Percentiles rank a stretch among this genome's conserved stretches.
phyloP scores from a whole-genome alignment of 2,888 invertebrate genomes.

The Drosophila pseudotakahashii region DNA sequence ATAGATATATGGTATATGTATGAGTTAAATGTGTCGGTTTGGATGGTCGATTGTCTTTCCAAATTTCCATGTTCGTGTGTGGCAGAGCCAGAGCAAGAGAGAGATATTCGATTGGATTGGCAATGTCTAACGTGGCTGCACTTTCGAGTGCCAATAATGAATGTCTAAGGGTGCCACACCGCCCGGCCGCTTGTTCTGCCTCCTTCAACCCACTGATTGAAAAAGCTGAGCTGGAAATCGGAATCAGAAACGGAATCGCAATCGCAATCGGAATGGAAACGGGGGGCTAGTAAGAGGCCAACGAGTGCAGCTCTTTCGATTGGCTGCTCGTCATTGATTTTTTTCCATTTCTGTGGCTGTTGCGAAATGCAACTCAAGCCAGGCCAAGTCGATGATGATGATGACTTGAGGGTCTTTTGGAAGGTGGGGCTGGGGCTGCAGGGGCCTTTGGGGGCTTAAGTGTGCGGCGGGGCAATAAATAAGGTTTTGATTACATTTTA shows the following conservation, averaged over 20 bases:
- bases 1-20: conserved; percentile 52
- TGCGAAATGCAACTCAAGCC: conserved; percentile 68
- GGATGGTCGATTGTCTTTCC: conserved; percentile 57
- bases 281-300: conserved; percentile 40
- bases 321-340: conserved; percentile 73
- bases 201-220: conserved; percentile 68
- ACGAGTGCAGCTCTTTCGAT: conserved; percentile 57
- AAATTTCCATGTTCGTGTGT: conserved; percentile 58
- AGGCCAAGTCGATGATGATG: conserved; percentile 61
- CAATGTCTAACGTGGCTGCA: conserved; percentile 59
- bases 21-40: conserved; percentile 11
- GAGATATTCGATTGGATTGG: conserved; percentile 29
- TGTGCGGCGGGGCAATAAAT: conserved; percentile 68
- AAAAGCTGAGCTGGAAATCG: conserved; percentile 39
- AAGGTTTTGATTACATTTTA: conserved; percentile 82
- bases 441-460: conserved; percentile 7
- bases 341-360: conserved; percentile 53
- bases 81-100: conserved; percentile 14
- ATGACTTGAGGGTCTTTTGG: conserved; percentile 52
- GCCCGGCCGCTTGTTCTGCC: conserved; percentile 27
- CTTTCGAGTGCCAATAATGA: conserved; percentile 77
- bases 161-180: conserved; percentile 67
- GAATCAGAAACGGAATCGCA: neutral
- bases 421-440: too few species aligned
- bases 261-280: neutral